Evolutionary conservation across 2,797 vertebrate genomes (phyloP), one percentile per base, ranked within the genome.

Genomic region (Epinephelus awoara): DNA sequence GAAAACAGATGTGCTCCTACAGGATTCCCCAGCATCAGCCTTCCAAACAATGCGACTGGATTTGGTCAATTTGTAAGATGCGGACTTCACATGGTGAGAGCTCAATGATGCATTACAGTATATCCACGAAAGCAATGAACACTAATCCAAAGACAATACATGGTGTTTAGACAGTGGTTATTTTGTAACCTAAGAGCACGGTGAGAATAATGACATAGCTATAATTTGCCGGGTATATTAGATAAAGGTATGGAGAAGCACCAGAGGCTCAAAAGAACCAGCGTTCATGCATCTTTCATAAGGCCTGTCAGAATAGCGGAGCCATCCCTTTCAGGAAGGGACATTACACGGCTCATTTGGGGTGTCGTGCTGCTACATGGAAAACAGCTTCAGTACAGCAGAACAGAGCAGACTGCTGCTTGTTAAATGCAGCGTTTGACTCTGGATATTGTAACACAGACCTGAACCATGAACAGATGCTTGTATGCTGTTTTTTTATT

Each of bases 271-370:
- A 62, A 75, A 74, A 68, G 79, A 76, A 77, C 44, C 65, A 25
- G n/a, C 4, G 0, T 63, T 88, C 89, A 90, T 93, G 86, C 86
- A 91, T 90, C 55, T 90, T 91, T 91, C 88, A 92, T 88, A 46
- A 86, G 81, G 55, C 58, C 58, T 77, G 86, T 81, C 71, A 70
- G 85, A 75, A 9, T 2, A 62, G 66, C 11, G 4, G 18, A 67
- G 79, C 54, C 75, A 34, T 82, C 58, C 54, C 27, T 90, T 84
- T 74, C 66, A 83, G 79, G 65, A 77, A 40, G 58, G 76, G 51
- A 71, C 78, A 89, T 92, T 91, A 90, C 90, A 88, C 67, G 79
- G 75, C 87, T 93, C 88, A 90, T 92, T 89, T 79, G 67, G 67
- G 72, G 62, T 64, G 88, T 83, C 67, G 54, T 77, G 82, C 83